Percentiles rank a stretch among this genome's conserved stretches.
phyloP scores from a whole-genome alignment of 2,113 vertebrate genomes.

The Saccopteryx leptura region DNA sequence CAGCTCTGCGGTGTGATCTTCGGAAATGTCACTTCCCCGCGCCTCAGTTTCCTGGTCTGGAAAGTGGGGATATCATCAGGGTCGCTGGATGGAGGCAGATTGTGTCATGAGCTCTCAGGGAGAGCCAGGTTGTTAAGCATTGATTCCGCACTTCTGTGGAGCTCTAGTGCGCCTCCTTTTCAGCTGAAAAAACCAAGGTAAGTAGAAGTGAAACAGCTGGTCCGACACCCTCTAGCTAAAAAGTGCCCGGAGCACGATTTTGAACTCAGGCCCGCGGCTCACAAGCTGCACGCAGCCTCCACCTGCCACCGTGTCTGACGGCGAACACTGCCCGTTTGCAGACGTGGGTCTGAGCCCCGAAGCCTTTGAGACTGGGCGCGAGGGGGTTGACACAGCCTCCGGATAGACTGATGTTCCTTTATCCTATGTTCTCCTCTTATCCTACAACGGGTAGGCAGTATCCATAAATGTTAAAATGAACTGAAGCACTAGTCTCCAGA shows the following conservation, averaged over 20 bases:
- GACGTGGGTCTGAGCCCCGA: not conserved
- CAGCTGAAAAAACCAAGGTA: not conserved
- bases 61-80: not conserved
- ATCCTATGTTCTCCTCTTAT: not conserved
- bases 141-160: not conserved
- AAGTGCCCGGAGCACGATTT: not conserved
- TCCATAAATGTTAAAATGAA: slow-evolving; percentile 13
- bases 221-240: too few species aligned
- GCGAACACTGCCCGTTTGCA: not conserved
- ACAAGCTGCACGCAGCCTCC: not conserved
- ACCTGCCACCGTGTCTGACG: not conserved
- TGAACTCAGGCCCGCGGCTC: not conserved
- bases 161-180: not conserved
- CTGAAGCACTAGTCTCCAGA: not conserved
- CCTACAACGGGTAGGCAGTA: not conserved
- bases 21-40: not conserved
- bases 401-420: not conserved
- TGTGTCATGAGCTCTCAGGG: too few species aligned
- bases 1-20: not conserved
- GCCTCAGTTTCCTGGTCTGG: not conserved
- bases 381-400: not conserved
- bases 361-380: too few species aligned
- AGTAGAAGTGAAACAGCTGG: not conserved
- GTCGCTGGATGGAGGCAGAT: not conserved
- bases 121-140: too few species aligned